Evolutionary conservation across 1,140 invertebrate genomes (phyloP).

Genomic region (Diachasma alloeum): DNA sequence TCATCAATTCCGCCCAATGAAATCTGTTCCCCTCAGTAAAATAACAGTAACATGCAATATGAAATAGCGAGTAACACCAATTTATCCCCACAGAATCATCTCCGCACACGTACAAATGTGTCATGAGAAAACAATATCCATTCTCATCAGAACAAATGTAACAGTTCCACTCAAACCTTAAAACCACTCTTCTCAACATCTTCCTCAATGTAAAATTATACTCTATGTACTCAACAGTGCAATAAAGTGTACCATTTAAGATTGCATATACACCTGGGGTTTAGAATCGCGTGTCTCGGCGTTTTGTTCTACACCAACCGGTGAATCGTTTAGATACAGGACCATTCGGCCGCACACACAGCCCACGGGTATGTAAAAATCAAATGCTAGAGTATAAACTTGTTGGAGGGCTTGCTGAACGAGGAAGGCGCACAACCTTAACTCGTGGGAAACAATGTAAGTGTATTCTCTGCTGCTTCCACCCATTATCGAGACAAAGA

Average conservation of each 20-base stretch:
- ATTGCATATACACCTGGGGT: neutral
- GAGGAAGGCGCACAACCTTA: neutral
- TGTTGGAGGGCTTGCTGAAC: neutral
- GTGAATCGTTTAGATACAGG: neutral
- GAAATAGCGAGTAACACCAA: neutral
- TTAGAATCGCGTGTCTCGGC: slow-evolving; percentile 4
- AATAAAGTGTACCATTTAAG: slow-evolving; percentile 6
- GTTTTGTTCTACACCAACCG: neutral
- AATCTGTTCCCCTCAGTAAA: too few relatives aligned
- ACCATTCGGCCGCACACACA: neutral
- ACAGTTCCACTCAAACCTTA: neutral
- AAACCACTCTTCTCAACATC: neutral
- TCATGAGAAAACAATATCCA: neutral
- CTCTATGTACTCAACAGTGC: neutral
- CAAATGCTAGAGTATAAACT: neutral
- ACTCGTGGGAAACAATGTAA: slow-evolving; percentile 5
- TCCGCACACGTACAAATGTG: neutral
- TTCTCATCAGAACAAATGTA: neutral
- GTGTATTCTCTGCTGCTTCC: neutral
- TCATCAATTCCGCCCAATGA: too few relatives aligned
- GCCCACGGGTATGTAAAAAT: neutral
- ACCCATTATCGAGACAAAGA: neutral
- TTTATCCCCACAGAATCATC: neutral
- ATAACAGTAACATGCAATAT: neutral
- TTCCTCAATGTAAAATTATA: neutral